phyloP scores from a whole-genome alignment of 1,140 invertebrate genomes.

The Drosophila ogumai region DNA sequence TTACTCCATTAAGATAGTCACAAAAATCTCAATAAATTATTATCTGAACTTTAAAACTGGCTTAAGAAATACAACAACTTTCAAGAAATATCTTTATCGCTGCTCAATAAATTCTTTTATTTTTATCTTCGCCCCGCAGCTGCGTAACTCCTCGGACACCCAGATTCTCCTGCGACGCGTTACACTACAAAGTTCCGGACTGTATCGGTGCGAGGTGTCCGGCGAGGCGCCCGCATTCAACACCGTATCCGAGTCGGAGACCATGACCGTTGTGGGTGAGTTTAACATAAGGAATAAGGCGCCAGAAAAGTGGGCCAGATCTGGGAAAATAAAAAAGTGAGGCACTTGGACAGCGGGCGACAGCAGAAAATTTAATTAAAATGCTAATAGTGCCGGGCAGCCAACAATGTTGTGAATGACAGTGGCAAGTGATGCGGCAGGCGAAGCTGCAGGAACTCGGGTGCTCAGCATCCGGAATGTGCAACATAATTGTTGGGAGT shows the following conservation, averaged over 20 bases:
- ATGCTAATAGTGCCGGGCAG: constrained; percentile 73
- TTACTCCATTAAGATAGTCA: too few relatives aligned
- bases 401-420: constrained; percentile 74
- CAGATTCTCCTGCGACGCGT: constrained; percentile 89
- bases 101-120: neutral
- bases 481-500: constrained; percentile 68
- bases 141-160: constrained; percentile 89
- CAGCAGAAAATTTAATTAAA: constrained; percentile 81
- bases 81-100: neutral
- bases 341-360: constrained; percentile 36
- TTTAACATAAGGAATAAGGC: constrained; percentile 32
- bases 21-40: too few relatives aligned
- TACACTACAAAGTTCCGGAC: constrained; percentile 89
- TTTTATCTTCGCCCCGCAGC: constrained; percentile 85
- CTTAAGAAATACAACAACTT: neutral
- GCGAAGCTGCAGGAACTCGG: constrained; percentile 30
- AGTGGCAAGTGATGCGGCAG: constrained; percentile 38
- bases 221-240: constrained; percentile 91
- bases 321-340: neutral
- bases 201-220: constrained; percentile 92
- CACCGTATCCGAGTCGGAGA: constrained; percentile 90
- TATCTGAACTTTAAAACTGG: too few relatives aligned
- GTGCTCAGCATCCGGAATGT: constrained; percentile 32
- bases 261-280: constrained; percentile 91
- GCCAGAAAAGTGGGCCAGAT: neutral